Percentiles rank a stretch among this genome's conserved stretches.
These are phyloP conservation scores for Arnoldichthys spilopterus DNA, from an alignment of 2,797 vertebrate species.

Conservation along the genomic window DNA sequence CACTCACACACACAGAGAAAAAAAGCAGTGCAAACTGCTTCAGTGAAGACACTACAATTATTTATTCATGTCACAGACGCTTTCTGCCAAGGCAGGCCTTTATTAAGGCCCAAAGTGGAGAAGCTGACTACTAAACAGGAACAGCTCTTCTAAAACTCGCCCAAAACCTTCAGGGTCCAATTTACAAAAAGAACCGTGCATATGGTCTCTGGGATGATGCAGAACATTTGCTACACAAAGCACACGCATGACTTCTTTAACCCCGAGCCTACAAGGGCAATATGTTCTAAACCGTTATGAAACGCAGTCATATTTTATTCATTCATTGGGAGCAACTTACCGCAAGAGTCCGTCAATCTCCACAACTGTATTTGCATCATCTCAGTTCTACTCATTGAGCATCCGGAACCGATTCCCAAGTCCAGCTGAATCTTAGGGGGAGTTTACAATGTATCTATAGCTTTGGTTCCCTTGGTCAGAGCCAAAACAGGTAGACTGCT, in stretches of 20 bases:
- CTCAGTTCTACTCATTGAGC: no score
- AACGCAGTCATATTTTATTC: not conserved
- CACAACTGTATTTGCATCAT: not conserved
- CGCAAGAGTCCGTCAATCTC: not conserved
- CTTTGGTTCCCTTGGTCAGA: no score
- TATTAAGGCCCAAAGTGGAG: slow-evolving; percentile 59
- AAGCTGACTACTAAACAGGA: slow-evolving; percentile 51
- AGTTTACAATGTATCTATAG: no score
- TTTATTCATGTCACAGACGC: slow-evolving; percentile 72
- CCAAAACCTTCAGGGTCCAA: slow-evolving; percentile 23
- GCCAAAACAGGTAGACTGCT: no score
- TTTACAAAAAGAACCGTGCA: slow-evolving; percentile 29
- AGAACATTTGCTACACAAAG: not conserved
- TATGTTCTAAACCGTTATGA: not conserved
- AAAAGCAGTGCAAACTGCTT: slow-evolving; percentile 58
- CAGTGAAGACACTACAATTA: slow-evolving; percentile 63
- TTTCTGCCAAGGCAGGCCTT: slow-evolving; percentile 71
- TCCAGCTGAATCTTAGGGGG: no score
- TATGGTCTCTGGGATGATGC: not conserved
- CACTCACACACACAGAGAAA: slow-evolving; percentile 31
- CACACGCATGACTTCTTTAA: not conserved
- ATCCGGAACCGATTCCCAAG: no score
- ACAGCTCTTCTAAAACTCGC: slow-evolving; percentile 16
- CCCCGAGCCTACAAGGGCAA: not conserved
- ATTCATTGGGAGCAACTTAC: not conserved